phyloP scores from a whole-genome alignment of 1,140 invertebrate genomes.

The Drosophila paulistorum region DNA sequence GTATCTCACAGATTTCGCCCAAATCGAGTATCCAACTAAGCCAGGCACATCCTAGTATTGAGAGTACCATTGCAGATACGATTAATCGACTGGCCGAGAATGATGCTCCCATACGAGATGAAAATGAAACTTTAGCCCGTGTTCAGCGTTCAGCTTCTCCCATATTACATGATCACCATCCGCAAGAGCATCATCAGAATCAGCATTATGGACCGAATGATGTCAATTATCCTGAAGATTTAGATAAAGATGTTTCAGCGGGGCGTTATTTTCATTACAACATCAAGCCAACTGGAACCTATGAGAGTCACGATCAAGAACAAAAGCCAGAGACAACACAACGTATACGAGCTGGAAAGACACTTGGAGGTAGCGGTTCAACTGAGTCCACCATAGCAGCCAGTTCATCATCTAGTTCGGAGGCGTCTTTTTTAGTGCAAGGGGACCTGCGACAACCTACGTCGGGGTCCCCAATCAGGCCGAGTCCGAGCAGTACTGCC shows the following conservation, averaged over 20 bases:
- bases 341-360: slow-evolving; percentile 62
- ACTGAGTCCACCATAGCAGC: background rate
- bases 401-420: slow-evolving; percentile 19
- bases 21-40: slow-evolving; percentile 65
- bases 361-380: slow-evolving; percentile 6
- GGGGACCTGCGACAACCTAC: slow-evolving; percentile 80
- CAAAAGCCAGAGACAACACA: slow-evolving; percentile 63
- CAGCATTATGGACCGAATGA: slow-evolving; percentile 58
- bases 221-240: slow-evolving; percentile 52
- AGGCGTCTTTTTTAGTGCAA: slow-evolving; percentile 82
- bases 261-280: slow-evolving; percentile 80
- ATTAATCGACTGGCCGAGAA: slow-evolving; percentile 36
- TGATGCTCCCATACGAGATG: slow-evolving; percentile 23
- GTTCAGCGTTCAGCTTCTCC: slow-evolving; percentile 74
- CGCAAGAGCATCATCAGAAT: background rate
- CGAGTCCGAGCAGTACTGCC: slow-evolving; percentile 77
- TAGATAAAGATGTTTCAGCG: slow-evolving; percentile 64
- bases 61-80: slow-evolving; percentile 66
- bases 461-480: slow-evolving; percentile 82
- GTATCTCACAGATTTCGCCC: slow-evolving; percentile 80
- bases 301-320: slow-evolving; percentile 41
- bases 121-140: slow-evolving; percentile 68
- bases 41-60: slow-evolving; percentile 44
- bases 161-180: slow-evolving; percentile 65
- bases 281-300: slow-evolving; percentile 78